A percentile compares a stretch with the other conserved stretches of the same genome.
phyloP scores from a whole-genome alignment of 1,140 invertebrate species.

The Drosophila pallidifrons region DNA sequence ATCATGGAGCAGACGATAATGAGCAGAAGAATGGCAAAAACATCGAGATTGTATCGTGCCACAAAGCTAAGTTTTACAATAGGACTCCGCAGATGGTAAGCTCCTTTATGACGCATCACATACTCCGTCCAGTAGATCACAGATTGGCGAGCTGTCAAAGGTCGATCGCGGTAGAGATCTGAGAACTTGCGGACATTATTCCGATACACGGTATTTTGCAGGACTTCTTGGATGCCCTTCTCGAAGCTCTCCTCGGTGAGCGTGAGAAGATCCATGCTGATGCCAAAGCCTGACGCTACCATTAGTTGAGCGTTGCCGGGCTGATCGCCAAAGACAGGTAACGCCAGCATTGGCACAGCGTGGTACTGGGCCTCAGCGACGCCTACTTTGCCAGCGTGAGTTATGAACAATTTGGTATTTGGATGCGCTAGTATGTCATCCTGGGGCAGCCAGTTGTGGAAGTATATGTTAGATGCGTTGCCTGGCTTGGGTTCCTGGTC shows the following conservation, averaged over 20 bases:
- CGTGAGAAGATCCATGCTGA: conserved; percentile 59
- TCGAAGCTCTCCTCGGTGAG: conserved; percentile 27
- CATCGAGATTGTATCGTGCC: conserved; percentile 70
- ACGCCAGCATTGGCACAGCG: conserved; percentile 85
- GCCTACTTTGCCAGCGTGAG: conserved; percentile 86
- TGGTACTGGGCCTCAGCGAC: conserved; percentile 85
- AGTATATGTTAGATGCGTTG: conserved; percentile 86
- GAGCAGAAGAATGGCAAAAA: conserved; percentile 52
- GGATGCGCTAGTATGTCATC: conserved; percentile 85
- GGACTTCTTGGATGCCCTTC: conserved; percentile 43
- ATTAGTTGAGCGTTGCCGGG: conserved; percentile 38
- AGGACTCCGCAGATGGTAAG: conserved; percentile 80
- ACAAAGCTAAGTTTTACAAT: conserved; percentile 60
- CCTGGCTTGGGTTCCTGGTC: conserved; percentile 64
- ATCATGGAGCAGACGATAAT: not conserved
- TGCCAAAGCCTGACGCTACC: conserved; percentile 30
- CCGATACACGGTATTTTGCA: conserved; percentile 50
- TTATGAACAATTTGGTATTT: conserved; percentile 85
- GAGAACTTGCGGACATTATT: conserved; percentile 52
- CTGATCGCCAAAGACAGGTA: conserved; percentile 84
- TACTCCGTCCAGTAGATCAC: conserved; percentile 85
- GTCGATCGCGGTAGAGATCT: conserved; percentile 72
- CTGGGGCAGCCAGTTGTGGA: conserved; percentile 87
- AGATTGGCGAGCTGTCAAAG: conserved; percentile 79
- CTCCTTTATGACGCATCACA: conserved; percentile 85